phyloP scores from a whole-genome alignment of 2,113 vertebrate species.

The Hoplias malabaricus region DNA sequence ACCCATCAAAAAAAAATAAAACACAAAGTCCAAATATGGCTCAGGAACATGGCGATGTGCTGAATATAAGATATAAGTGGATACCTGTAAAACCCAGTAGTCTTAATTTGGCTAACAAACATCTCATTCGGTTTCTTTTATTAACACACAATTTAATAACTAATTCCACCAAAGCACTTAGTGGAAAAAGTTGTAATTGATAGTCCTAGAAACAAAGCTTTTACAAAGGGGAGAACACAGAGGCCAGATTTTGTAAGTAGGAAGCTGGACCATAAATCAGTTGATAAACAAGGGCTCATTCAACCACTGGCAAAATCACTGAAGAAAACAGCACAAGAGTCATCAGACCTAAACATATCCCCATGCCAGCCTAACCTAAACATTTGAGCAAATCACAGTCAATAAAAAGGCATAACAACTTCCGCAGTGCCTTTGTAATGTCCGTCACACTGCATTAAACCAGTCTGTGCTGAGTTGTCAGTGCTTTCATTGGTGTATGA shows the following conservation, averaged over 20 bases:
- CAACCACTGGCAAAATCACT: conserved; percentile 11
- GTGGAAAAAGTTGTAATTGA: not conserved
- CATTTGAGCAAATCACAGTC: not conserved
- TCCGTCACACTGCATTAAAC: conserved; percentile 3
- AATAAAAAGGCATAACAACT: not conserved
- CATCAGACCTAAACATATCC: not conserved
- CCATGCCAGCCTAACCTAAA: not conserved
- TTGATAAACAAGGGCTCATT: not conserved
- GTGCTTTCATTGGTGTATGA: not conserved
- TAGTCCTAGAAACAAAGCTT: not conserved
- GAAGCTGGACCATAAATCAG: not conserved
- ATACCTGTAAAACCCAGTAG: not conserved
- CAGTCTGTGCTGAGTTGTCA: not conserved
- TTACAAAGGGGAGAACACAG: not conserved
- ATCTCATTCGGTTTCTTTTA: not conserved
- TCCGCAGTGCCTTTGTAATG: conserved; percentile 9
- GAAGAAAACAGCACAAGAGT: not conserved
- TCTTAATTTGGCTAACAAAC: not conserved
- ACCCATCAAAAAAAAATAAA: conserved; percentile 13
- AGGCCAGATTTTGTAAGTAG: not conserved
- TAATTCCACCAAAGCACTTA: not conserved
- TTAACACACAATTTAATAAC: not conserved
- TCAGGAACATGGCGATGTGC: not conserved
- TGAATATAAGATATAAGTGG: not conserved
- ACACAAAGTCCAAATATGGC: not conserved